These are phyloP conservation scores for Agonopterix arenella DNA, from an alignment of 2,888 invertebrate genomes.

Conservation along the genomic window DNA sequence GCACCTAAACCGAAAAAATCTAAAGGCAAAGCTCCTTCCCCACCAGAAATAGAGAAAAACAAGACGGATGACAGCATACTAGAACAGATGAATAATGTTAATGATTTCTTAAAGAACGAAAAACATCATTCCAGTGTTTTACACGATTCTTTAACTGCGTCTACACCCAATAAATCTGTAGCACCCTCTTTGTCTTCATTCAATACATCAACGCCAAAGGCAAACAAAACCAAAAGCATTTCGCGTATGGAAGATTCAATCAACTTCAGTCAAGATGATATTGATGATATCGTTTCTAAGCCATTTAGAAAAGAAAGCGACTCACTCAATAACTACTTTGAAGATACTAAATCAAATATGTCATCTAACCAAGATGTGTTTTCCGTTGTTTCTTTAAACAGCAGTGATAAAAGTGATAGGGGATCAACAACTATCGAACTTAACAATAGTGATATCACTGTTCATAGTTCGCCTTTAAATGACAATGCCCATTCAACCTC, in stretches of 20 bases:
- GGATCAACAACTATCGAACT: slow-evolving; percentile 82
- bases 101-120: slow-evolving; percentile 60
- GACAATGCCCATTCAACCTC: slow-evolving; percentile 57
- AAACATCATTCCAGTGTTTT: slow-evolving; percentile 59
- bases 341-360: slow-evolving; percentile 64
- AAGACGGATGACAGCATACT: slow-evolving; percentile 68
- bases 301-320: slow-evolving; percentile 68
- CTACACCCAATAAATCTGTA: slow-evolving; percentile 30
- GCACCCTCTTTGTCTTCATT: slow-evolving; percentile 25
- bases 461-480: slow-evolving; percentile 81
- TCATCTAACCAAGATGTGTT: slow-evolving; percentile 65
- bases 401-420: slow-evolving; percentile 69
- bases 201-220: slow-evolving; percentile 72
- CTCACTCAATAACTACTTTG: slow-evolving; percentile 65
- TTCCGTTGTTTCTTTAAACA: slow-evolving; percentile 61
- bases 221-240: slow-evolving; percentile 50
- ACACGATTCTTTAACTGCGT: slow-evolving; percentile 36
- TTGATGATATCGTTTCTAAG: slow-evolving; percentile 71
- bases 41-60: slow-evolving; percentile 75
- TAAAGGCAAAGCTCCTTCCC: slow-evolving; percentile 85
- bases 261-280: slow-evolving; percentile 68
- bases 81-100: slow-evolving; percentile 56
- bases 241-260: slow-evolving; percentile 59
- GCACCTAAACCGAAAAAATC: slow-evolving; percentile 72
- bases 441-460: slow-evolving; percentile 84